Evolutionary conservation across 1,140 invertebrate genomes (phyloP), one percentile per base, ranked within the genome.

Genomic region (Venturia canescens): DNA sequence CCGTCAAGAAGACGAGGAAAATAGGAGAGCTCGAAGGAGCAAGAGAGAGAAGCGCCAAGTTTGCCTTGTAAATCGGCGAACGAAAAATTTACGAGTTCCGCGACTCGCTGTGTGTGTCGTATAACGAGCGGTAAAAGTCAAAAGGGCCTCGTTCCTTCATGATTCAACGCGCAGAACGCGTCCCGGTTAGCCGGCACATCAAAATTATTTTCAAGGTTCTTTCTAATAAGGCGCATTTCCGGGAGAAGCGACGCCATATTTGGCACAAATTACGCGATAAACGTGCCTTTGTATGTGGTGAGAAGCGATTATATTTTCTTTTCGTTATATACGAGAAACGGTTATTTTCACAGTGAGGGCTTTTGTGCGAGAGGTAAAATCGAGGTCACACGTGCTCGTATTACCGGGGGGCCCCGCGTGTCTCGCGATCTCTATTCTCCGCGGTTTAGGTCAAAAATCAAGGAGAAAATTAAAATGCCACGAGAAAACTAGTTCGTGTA

Each of bases 51-150:
- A 26, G n/a, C 16, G 66, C 29, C 23, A 83, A 83, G 75, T 83
- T 83, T 80, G 76, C 82, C 69, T 80, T 83, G 60, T 83, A 83
- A 83, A 83, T 80, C 71, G 79, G 38, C 27, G 27, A 76, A 76
- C 50, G 26, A 60, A 63, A 34, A 60, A 76, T 60, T 76, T 76
- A 60, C 67, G 75, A 80, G 75, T 79, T 80, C 34, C 70, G 66
- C 53, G 81, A 63, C 70, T 26, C 15, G 9, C 16, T 34, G 38
- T 44, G 38, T 44, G 38, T 44, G 11, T 4, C n/a, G 7, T 44
- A 13, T 44, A 50, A 44, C 48, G 48, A 72, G 38, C 50, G 78
- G 31, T 57, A 16, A 31, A 50, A 72, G 18, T 60, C 48, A 69
- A 66, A 66, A 53, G 77, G 60, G 50, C 50, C 16, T 21, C 18